Conservation (phyloP, 2,113 vertebrate genomes). For the Loxodonta africana region DNA sequence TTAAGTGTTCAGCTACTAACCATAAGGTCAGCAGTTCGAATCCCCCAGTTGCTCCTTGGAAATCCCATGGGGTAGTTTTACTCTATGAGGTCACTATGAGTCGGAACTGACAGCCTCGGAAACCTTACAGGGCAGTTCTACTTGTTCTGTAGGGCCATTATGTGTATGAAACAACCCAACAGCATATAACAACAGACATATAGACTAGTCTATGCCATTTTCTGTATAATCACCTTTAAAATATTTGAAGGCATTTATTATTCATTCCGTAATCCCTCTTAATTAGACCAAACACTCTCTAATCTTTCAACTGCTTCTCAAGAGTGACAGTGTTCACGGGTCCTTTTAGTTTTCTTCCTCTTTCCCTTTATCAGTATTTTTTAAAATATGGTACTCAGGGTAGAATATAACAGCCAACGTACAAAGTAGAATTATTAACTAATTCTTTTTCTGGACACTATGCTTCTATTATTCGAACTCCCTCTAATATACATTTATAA, state of each 20-base stretch:
- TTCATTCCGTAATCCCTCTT: background rate
- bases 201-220: background rate
- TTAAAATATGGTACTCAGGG: background rate
- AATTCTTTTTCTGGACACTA: background rate
- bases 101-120: too few relatives aligned
- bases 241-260: constrained; percentile 23
- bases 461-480: background rate
- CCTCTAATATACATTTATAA: background rate
- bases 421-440: background rate
- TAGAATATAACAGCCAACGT: background rate
- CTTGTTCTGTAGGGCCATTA: too few relatives aligned
- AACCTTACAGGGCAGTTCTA: too few relatives aligned
- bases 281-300: background rate
- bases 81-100: too few relatives aligned
- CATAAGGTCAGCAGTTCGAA: too few relatives aligned
- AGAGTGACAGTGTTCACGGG: background rate
- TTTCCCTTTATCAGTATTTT: constrained; percentile 7
- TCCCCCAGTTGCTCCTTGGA: too few relatives aligned
- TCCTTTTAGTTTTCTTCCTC: background rate
- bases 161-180: too few relatives aligned
- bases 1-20: too few relatives aligned
- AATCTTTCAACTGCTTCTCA: background rate
- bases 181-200: background rate
- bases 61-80: too few relatives aligned
- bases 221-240: constrained; percentile 29